Evolutionary conservation across 2,888 invertebrate genomes (phyloP).

Genomic region (Arge pagana): DNA sequence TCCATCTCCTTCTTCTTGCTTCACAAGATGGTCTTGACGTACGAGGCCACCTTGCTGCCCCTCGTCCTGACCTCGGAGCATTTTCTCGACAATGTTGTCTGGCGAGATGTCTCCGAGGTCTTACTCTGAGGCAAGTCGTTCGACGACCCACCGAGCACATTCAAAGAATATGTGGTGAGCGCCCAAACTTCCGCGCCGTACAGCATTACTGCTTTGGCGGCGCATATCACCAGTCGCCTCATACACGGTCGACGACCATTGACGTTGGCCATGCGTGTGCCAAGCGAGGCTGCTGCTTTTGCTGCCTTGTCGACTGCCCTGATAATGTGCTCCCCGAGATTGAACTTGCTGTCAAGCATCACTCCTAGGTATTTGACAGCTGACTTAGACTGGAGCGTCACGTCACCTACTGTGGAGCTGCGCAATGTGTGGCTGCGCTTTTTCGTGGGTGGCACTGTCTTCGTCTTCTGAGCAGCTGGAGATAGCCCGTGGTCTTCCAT

Average conservation of each 20-base stretch:
- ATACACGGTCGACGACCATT: no score
- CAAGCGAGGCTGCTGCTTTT: background rate
- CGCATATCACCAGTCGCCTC: no score
- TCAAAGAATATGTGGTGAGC: no score
- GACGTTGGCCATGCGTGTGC: no score
- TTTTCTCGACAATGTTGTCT: background rate
- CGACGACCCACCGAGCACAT: no score
- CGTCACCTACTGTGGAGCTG: no score
- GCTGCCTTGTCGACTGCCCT: background rate
- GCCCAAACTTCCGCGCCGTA: background rate
- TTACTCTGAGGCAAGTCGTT: background rate
- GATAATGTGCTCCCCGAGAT: background rate
- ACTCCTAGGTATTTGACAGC: conserved; percentile 7
- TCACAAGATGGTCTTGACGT: no score
- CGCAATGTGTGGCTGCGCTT: no score
- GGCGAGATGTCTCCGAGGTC: background rate
- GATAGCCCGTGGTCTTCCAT: conserved; percentile 24
- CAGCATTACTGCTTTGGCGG: background rate
- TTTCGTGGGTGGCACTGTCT: conserved; percentile 25
- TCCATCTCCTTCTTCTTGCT: no score
- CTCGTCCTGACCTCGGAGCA: conserved; percentile 1
- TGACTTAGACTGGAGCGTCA: no score
- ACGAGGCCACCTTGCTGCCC: no score
- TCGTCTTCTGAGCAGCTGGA: conserved; percentile 27
- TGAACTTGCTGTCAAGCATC: background rate